These are phyloP conservation scores for Sebastes trivittatus DNA, from an alignment of 2,797 vertebrate species.

Conservation along the genomic window DNA sequence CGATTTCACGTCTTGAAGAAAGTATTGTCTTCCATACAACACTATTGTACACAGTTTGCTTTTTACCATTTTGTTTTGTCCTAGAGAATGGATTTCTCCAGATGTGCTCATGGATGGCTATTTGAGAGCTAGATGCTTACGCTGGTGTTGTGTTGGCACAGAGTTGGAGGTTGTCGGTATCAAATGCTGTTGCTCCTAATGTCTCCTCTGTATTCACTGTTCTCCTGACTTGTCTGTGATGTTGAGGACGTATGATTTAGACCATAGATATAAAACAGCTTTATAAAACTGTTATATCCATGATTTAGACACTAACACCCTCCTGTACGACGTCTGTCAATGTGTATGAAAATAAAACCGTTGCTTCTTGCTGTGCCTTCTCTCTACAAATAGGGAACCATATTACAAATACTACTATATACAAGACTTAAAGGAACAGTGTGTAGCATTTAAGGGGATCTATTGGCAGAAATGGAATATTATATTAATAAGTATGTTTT, in stretches of 20 bases:
- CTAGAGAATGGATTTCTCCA: not conserved
- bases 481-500: no score
- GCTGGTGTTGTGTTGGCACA: not conserved
- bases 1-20: conserved; percentile 17
- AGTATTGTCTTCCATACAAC: conserved; percentile 44
- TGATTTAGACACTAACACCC: not conserved
- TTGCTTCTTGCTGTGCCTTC: conserved; percentile 27
- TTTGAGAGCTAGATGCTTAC: not conserved
- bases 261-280: no score
- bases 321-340: conserved; percentile 31
- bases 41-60: not conserved
- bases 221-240: not conserved
- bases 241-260: not conserved
- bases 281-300: no score
- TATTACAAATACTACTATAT: not conserved
- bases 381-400: not conserved
- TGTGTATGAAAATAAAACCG: conserved; percentile 61
- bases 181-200: conserved; percentile 23
- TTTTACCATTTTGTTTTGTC: conserved; percentile 1
- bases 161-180: not conserved
- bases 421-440: not conserved
- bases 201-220: conserved; percentile 12
- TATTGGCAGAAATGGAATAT: no score
- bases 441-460: no score
- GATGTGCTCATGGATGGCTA: not conserved